phyloP scores from a whole-genome alignment of 1,140 invertebrate genomes.

The Drosophila funebris region DNA sequence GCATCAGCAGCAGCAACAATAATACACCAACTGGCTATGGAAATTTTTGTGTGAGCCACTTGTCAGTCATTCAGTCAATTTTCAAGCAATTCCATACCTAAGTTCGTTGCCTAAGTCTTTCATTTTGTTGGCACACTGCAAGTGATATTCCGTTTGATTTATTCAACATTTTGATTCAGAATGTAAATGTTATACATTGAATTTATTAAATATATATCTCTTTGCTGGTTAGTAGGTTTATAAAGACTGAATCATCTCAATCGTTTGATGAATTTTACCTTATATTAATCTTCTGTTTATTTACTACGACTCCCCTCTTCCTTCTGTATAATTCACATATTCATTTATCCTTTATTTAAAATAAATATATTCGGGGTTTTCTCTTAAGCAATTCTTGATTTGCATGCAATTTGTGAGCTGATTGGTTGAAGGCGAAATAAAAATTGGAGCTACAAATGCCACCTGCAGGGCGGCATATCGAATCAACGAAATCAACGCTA shows the following conservation, averaged over 20 bases:
- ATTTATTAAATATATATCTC: too few species aligned
- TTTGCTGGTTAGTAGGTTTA: too few species aligned
- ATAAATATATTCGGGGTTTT: neutral
- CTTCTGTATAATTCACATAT: neutral
- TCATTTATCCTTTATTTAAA: conserved; percentile 11
- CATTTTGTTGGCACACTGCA: conserved; percentile 9
- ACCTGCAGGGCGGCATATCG: conserved; percentile 74
- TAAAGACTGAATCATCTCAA: too few species aligned
- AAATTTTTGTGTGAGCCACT: conserved; percentile 62
- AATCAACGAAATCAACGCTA: conserved; percentile 76
- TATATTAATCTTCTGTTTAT: too few species aligned
- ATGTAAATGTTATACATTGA: too few species aligned
- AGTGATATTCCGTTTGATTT: neutral
- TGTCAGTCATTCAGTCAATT: conserved; percentile 43
- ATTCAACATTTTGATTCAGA: too few species aligned
- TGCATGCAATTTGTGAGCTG: conserved; percentile 40
- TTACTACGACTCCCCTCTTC: too few species aligned
- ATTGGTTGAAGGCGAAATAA: conserved; percentile 20
- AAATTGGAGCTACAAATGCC: conserved; percentile 59
- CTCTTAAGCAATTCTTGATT: conserved; percentile 27
- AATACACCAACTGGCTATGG: conserved; percentile 43
- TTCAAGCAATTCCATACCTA: conserved; percentile 18
- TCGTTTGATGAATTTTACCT: too few species aligned
- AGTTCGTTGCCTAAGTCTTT: conserved; percentile 58
- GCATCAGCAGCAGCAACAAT: neutral